Evolutionary conservation across 2,113 vertebrate species (phyloP).

Genomic region (Hiodon alosoides): DNA sequence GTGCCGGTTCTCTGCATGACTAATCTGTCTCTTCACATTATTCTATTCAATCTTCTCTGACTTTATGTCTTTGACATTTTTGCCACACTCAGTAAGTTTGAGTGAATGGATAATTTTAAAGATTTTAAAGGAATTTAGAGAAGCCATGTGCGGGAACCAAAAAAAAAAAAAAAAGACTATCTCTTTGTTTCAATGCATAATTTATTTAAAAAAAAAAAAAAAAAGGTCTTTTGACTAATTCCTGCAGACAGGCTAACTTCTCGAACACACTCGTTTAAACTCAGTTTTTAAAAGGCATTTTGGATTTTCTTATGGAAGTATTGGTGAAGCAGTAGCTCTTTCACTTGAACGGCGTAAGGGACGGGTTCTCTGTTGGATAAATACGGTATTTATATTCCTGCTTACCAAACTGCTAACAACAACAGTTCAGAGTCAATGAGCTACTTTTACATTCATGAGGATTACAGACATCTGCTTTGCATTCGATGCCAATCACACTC

Average conservation of each 20-base stretch:
- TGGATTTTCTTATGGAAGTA: conserved; percentile 68
- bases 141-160: conserved; percentile 78
- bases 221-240: conserved; percentile 92
- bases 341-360: conserved; percentile 38
- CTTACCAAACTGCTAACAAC: conserved; percentile 69
- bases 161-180: conserved; percentile 66
- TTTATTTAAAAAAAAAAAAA: conserved; percentile 95
- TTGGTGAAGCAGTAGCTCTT: conserved; percentile 57
- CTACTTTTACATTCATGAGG: conserved; percentile 68
- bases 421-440: conserved; percentile 70
- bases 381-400: conserved; percentile 66
- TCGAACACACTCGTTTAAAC: conserved; percentile 68
- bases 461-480: conserved; percentile 69
- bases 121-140: conserved; percentile 98
- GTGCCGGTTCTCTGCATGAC: conserved; percentile 98
- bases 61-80: conserved; percentile 99
- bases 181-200: conserved; percentile 99
- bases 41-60: conserved; percentile 99
- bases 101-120: conserved; percentile 99
- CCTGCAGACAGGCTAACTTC: conserved; percentile 78
- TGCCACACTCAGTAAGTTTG: conserved; percentile 99
- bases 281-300: conserved; percentile 64
- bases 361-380: conserved; percentile 60
- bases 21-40: conserved; percentile 99
- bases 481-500: conserved; percentile 67